phyloP scores from a whole-genome alignment of 2,888 invertebrate species.

The Diachrysia chrysitis region DNA sequence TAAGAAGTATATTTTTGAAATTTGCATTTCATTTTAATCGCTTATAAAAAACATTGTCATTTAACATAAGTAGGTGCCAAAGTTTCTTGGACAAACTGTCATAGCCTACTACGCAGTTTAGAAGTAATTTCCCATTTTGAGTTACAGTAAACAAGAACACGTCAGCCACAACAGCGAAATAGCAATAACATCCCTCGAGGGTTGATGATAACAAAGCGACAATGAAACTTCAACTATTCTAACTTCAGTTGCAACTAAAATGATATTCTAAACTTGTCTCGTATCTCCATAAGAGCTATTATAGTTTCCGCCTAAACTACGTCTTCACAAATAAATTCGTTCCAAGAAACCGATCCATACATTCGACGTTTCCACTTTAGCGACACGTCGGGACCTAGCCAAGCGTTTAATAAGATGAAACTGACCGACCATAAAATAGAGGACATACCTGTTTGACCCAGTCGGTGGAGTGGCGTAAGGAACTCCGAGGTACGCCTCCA shows the following conservation, averaged over 20 bases:
- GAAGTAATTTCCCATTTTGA: neutral
- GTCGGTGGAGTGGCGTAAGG: slow-evolving; percentile 96
- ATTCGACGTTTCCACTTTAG: slow-evolving; percentile 53
- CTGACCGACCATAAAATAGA: slow-evolving; percentile 57
- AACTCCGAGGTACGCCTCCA: slow-evolving; percentile 95
- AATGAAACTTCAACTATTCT: slow-evolving; percentile 28
- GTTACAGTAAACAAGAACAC: neutral
- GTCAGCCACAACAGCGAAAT: slow-evolving; percentile 20
- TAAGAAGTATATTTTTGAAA: no score
- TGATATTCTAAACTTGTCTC: slow-evolving; percentile 48
- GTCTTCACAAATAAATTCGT: slow-evolving; percentile 45
- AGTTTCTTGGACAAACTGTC: neutral
- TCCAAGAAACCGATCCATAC: slow-evolving; percentile 40
- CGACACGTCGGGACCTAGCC: slow-evolving; percentile 46
- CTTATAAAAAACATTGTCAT: neutral
- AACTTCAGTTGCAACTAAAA: slow-evolving; percentile 39
- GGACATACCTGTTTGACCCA: slow-evolving; percentile 92
- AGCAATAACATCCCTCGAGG: slow-evolving; percentile 37
- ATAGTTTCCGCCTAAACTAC: slow-evolving; percentile 12
- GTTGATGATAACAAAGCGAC: slow-evolving; percentile 42
- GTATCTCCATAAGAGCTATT: slow-evolving; percentile 26
- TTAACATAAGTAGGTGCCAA: neutral
- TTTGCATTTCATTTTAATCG: no score
- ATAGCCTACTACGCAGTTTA: neutral
- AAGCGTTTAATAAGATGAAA: slow-evolving; percentile 57